Conservation (phyloP, 2,888 invertebrate genomes). For the Bellardia bayeri region DNA sequence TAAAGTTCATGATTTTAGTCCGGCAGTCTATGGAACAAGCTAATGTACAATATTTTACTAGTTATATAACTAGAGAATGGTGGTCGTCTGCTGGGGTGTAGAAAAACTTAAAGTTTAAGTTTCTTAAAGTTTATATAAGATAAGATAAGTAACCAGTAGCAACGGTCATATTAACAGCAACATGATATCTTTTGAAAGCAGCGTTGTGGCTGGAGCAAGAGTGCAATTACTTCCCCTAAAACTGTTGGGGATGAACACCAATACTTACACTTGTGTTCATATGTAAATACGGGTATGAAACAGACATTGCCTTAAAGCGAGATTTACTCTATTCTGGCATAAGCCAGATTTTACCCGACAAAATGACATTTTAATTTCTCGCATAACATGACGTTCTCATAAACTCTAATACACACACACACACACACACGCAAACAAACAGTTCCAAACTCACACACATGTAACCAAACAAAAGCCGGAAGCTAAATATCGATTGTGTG, state of each 20-base stretch:
- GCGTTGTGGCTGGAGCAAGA: not conserved
- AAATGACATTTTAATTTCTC: conserved; percentile 74
- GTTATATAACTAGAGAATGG: too few species aligned
- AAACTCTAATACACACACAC: not conserved
- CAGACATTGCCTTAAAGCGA: conserved; percentile 66
- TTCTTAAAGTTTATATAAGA: too few species aligned
- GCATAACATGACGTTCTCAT: conserved; percentile 62
- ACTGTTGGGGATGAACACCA: not conserved
- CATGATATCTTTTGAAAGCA: too few species aligned
- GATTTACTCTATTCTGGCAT: conserved; percentile 51
- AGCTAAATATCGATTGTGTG: conserved; percentile 65
- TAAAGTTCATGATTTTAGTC: not conserved
- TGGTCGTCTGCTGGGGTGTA: too few species aligned
- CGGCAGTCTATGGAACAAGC: not conserved
- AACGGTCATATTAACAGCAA: too few species aligned
- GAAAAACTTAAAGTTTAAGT: too few species aligned
- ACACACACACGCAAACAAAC: too few species aligned
- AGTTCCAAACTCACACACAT: not conserved
- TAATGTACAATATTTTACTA: too few species aligned
- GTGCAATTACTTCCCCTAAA: not conserved
- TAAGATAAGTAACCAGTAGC: too few species aligned
- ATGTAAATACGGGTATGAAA: conserved; percentile 48
- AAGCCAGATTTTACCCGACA: conserved; percentile 61
- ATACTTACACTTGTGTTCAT: not conserved
- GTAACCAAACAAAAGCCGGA: conserved; percentile 25